Evolutionary conservation across 2,888 invertebrate species (phyloP).

Genomic region (Parnassius smintheus): DNA sequence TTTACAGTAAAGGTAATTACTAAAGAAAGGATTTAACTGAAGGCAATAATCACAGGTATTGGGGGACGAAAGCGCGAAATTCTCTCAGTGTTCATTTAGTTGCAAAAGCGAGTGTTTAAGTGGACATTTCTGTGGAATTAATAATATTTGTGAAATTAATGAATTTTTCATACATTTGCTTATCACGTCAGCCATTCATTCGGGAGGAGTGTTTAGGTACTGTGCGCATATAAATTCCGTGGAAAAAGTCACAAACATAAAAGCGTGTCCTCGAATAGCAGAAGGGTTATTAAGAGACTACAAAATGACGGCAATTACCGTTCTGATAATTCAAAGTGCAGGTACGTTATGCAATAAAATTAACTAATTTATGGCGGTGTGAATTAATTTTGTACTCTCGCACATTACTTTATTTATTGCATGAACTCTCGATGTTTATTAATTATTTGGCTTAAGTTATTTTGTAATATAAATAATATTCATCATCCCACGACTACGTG

Average conservation of each 20-base stretch:
- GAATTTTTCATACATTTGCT: background rate
- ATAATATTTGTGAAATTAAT: conserved; percentile 33
- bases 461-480: background rate
- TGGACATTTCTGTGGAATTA: background rate
- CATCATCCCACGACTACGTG: too few species aligned
- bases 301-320: conserved; percentile 6
- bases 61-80: conserved; percentile 47
- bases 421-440: background rate
- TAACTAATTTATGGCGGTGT: conserved; percentile 9
- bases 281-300: conserved; percentile 6
- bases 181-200: too few species aligned
- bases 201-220: background rate
- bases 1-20: conserved; percentile 68
- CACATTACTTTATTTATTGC: conserved; percentile 9
- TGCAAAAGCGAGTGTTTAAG: conserved; percentile 43
- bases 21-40: conserved; percentile 57
- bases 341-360: conserved; percentile 19
- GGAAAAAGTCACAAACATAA: background rate
- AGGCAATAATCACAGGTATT: conserved; percentile 69
- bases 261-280: background rate
- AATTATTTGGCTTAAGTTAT: conserved; percentile 2
- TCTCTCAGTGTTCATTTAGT: conserved; percentile 55
- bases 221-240: background rate
- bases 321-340: conserved; percentile 8
- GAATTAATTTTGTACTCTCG: conserved; percentile 13